Evolutionary conservation across 1,140 invertebrate genomes (phyloP).

Genomic region (Heliconius himera): DNA sequence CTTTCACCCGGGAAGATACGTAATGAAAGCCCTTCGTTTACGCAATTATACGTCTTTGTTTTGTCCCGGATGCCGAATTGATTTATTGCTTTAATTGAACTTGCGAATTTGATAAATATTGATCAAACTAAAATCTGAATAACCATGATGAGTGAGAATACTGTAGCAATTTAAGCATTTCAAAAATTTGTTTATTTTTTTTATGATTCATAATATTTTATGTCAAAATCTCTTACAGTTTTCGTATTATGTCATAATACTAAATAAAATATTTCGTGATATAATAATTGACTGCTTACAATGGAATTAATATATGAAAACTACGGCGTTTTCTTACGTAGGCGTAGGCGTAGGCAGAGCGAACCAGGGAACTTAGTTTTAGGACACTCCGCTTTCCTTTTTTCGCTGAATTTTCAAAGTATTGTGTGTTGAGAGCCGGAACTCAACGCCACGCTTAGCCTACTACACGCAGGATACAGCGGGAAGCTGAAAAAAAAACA

Average conservation of each 20-base stretch:
- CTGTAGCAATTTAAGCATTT: background rate
- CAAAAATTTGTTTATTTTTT: background rate
- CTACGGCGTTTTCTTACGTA: too few relatives aligned
- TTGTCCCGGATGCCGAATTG: too few relatives aligned
- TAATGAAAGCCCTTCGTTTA: conserved; percentile 30
- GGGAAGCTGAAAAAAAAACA: too few relatives aligned
- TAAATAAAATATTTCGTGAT: too few relatives aligned
- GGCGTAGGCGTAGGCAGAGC: too few relatives aligned
- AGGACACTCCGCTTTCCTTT: too few relatives aligned
- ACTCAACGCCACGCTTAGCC: too few relatives aligned
- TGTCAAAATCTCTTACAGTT: background rate
- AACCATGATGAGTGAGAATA: background rate
- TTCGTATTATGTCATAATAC: background rate
- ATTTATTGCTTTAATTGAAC: conserved; percentile 24
- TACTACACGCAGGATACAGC: too few relatives aligned
- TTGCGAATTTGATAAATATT: conserved; percentile 16
- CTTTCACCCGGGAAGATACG: conserved; percentile 6
- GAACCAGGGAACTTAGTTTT: too few relatives aligned
- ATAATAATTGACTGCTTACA: background rate
- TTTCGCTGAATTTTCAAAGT: too few relatives aligned
- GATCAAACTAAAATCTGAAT: background rate
- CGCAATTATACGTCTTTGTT: conserved; percentile 23
- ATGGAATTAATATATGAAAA: too few relatives aligned
- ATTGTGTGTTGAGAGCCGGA: too few relatives aligned
- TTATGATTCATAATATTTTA: background rate